Base-by-base conservation (phyloP, 2,888 invertebrate genomes). In the Clusia tigrina region DNA sequence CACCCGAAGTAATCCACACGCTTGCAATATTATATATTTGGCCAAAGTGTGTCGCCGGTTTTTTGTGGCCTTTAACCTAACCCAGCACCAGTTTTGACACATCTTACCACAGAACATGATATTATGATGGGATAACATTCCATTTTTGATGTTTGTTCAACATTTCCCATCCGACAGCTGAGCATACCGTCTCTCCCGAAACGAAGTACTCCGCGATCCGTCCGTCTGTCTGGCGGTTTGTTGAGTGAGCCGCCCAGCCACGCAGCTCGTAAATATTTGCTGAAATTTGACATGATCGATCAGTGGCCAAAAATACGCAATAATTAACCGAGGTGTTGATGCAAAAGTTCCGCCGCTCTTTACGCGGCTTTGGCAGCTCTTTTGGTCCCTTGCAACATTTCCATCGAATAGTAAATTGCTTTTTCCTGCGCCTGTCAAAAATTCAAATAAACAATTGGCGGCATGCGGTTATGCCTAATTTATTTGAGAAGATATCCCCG, bases 281-380 rank as follows among this genome's bases (percentile, higher is more conserved):
- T 69, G 67, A 67, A 68, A 68, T n/a, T 73, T 65, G 68, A 70
- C 70, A 73, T 74, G 69, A 77, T 77, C 72, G 71, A 75, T 75
- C 72, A 69, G 61, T 24, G 18, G 52, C 57, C 55, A 37, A 26
- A 37, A n/a, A 54, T 42, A 17, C 17, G 54, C 32, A 26, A 2
- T 48, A 48, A 48, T 48, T 48, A 48, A n/a, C 48, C 22, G 48
- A 48, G 48, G 48, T 48, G 48, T 48, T 22, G 48, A 48, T n/a
- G n/a, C n/a, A n/a, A 48, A 48, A 22, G 15, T 48, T 20, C 22
- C 22, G n/a, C n/a, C n/a, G 12, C 42, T 48, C 20, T 22, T 32
- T n/a, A 6, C 32, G 12, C 12, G 32, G 32, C 32, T 6, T 32
- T n/a, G n/a, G 12, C 32, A 32, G 32, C 32, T 32, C 32, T 9